Evolutionary conservation across 1,140 invertebrate species (phyloP), one percentile per base, ranked within the genome.

Genomic region (Agrypnia vestita): DNA sequence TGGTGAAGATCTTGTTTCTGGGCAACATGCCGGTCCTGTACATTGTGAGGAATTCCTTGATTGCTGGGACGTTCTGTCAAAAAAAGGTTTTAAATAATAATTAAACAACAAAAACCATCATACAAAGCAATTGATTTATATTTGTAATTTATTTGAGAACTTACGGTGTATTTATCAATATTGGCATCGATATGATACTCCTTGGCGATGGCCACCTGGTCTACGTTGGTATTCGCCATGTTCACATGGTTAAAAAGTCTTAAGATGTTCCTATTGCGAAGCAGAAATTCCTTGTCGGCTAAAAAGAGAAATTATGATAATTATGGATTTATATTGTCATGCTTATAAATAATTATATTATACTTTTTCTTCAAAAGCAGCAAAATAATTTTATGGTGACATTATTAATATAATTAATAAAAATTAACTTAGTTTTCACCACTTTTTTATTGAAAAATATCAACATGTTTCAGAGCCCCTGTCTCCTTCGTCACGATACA

Each of bases 1-100:
- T 55, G 10, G 91, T 90, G 85, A 92, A 94, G 47, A 91, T 86
- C 73, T 89, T 86, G 56, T 88, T 88, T 76, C 86, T 88, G 0
- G 90, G 83, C 11, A 91, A 71, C 47, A 88, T 85, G 9, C 88
- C 90, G 13, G 87, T 90, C 13, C 86, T 72, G 13, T 90, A 89
- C 85, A 90, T 91, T n/a, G 86, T 79, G 9, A 89, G 80, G 86
- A 93, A 93, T 55, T 92, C 87, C 61, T 92, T 88, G n/a, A 92
- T 90, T 44, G 86, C 86, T 25, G 85, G 61, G 17, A 87, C 86
- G 43, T 88, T 86, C 91, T 92, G 84, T n/a, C 6, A 88, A 86
- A 46, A 76, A 77, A 76, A 61, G 53, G n/a, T n/a, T 73, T 19
- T 11, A 1, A 25, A 61, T 61, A 17, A 71, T 4, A 3, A 49